Conservation (phyloP, 2,113 vertebrate species). For the Todiramphus chloris region DNA sequence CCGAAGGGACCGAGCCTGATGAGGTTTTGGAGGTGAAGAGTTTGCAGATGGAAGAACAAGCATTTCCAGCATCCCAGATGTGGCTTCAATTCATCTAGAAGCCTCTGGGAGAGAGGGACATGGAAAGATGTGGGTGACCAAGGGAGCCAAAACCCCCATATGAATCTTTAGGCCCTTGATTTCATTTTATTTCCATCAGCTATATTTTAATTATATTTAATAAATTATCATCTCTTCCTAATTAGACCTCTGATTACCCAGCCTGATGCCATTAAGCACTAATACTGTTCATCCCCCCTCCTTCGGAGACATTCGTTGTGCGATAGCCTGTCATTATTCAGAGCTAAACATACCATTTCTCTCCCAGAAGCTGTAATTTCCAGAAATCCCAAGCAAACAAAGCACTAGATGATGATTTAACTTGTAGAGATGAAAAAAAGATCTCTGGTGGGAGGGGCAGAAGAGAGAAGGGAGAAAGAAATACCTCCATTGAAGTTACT, state of each 20-base stretch:
- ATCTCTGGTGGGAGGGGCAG: background rate
- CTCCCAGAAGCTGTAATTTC: constrained; percentile 57
- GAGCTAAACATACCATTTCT: constrained; percentile 57
- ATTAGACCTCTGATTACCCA: constrained; percentile 41
- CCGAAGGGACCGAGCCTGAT: background rate
- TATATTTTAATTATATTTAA: constrained; percentile 15
- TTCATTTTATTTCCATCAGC: background rate
- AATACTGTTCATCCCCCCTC: background rate
- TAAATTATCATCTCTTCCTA: constrained; percentile 14
- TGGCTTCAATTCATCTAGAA: background rate
- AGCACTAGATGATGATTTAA: constrained; percentile 7
- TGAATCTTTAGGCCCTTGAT: background rate
- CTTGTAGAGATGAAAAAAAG: background rate
- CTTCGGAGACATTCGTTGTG: constrained; percentile 39
- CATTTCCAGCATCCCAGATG: background rate
- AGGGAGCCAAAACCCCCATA: background rate
- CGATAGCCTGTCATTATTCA: constrained; percentile 44
- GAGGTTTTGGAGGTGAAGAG: background rate
- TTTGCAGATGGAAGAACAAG: background rate
- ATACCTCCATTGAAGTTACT: background rate
- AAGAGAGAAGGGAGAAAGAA: background rate
- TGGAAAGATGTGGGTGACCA: background rate
- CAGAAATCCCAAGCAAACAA: constrained; percentile 45
- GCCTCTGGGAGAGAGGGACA: background rate
- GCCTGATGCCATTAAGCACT: constrained; percentile 23